Percentiles rank a stretch among this genome's conserved stretches.
These are phyloP conservation scores for Parascotia fuliginaria DNA, from an alignment of 2,888 invertebrate species.

Conservation along the genomic window DNA sequence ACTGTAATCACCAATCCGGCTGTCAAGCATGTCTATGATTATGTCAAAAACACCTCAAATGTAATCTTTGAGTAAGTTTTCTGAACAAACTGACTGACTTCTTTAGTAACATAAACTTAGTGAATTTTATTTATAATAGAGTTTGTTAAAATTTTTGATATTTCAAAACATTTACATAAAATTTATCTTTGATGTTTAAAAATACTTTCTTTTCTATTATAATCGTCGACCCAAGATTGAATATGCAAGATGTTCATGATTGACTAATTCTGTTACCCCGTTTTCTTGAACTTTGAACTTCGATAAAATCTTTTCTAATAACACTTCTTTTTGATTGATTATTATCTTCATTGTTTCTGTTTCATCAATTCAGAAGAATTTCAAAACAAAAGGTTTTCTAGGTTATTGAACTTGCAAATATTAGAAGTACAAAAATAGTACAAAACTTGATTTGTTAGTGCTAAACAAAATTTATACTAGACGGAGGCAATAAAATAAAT, in stretches of 20 bases:
- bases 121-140: too few relatives aligned
- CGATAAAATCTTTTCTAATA: not conserved
- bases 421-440: not conserved
- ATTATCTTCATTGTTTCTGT: slow-evolving; percentile 32
- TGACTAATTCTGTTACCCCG: not conserved
- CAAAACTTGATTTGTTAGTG: slow-evolving; percentile 4
- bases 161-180: too few relatives aligned
- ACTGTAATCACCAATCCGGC: too few relatives aligned
- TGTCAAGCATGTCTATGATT: too few relatives aligned
- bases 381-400: slow-evolving; percentile 6
- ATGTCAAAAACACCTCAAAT: too few relatives aligned
- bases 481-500: not conserved
- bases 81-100: too few relatives aligned
- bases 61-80: too few relatives aligned
- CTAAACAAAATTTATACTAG: not conserved
- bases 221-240: not conserved
- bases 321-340: slow-evolving; percentile 30
- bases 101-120: too few relatives aligned
- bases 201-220: not conserved
- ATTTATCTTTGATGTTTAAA: too few relatives aligned
- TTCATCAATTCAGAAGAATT: slow-evolving; percentile 20
- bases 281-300: slow-evolving; percentile 24
- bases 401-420: not conserved
- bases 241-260: not conserved
- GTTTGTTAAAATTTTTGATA: too few relatives aligned